Evolutionary conservation across 2,888 invertebrate species (phyloP), one percentile per base, ranked within the genome.

Genomic region (Teleiodes luculella): DNA sequence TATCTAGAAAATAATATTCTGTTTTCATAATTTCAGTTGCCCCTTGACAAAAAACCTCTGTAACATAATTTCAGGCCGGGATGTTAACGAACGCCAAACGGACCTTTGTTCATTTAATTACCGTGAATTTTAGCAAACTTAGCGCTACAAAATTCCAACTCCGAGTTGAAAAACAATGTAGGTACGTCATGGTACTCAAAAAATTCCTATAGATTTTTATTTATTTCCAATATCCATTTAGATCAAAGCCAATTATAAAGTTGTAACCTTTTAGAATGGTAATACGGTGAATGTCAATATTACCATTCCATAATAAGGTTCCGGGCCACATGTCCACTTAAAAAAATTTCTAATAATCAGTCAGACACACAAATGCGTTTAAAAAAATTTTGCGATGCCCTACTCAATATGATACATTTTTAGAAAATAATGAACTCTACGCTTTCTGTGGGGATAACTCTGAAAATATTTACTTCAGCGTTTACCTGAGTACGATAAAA

Each of bases 241-340:
- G 11, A 28, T 43, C 11, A n/a, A 33, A 33, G 11, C n/a, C 2
- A n/a, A 33, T 33, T 5, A 3, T 16, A 18, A 11, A 7, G 3
- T 14, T 57, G 57, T 55, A 59, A 61, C n/a, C n/a, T n/a, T 5
- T n/a, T 16, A 18, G 20, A 7, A 11, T 14, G 58, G 57, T 55
- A 59, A 61, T 56, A 67, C 68, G 66, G 68, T 73, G 65, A 63
- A 76, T 75, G n/a, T n/a, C n/a, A n/a, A n/a, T n/a, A n/a, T n/a
- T n/a, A n/a, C n/a, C n/a, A n/a, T n/a, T n/a, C n/a, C n/a, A n/a
- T n/a, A n/a, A n/a, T n/a, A n/a, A n/a, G n/a, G n/a, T n/a, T n/a
- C n/a, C n/a, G n/a, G n/a, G n/a, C n/a, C n/a, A n/a, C n/a, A n/a
- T n/a, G n/a, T n/a, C n/a, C n/a, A n/a, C n/a, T n/a, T n/a, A n/a